phyloP scores from a whole-genome alignment of 2,888 invertebrate genomes.

The Euzophera pinguis region DNA sequence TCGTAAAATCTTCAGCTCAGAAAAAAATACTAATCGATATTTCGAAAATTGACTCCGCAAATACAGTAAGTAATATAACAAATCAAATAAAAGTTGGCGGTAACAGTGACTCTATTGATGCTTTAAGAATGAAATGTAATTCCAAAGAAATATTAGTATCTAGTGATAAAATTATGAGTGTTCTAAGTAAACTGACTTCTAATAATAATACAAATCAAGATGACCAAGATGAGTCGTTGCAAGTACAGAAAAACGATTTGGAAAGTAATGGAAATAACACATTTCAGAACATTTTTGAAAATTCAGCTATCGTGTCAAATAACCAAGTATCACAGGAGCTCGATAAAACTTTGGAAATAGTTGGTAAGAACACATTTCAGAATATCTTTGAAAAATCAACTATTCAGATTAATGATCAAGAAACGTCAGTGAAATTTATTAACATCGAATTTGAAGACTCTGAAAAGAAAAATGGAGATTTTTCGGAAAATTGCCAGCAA shows the following conservation, averaged over 20 bases:
- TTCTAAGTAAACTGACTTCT: not conserved
- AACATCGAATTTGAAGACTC: too few relatives aligned
- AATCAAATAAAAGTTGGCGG: not conserved
- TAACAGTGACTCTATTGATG: not conserved
- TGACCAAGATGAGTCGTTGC: not conserved
- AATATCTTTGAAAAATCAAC: not conserved
- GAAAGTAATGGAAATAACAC: not conserved
- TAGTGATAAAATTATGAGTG: not conserved
- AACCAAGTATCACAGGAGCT: not conserved
- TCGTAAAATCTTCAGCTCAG: not conserved
- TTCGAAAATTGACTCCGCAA: not conserved
- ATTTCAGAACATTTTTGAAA: conserved; percentile 1
- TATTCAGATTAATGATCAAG: not conserved
- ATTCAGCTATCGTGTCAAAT: not conserved
- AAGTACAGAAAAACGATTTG: not conserved
- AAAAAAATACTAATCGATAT: not conserved
- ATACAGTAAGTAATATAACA: not conserved
- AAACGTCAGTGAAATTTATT: not conserved
- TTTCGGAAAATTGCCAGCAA: not conserved
- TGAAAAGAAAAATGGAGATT: not conserved
- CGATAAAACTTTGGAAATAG: too few relatives aligned
- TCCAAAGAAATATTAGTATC: not conserved
- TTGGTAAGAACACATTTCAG: not conserved
- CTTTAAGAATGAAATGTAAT: not conserved
- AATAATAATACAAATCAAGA: not conserved